Conservation (phyloP, 1,140 invertebrate genomes). For the Drosophila equinoxialis region DNA sequence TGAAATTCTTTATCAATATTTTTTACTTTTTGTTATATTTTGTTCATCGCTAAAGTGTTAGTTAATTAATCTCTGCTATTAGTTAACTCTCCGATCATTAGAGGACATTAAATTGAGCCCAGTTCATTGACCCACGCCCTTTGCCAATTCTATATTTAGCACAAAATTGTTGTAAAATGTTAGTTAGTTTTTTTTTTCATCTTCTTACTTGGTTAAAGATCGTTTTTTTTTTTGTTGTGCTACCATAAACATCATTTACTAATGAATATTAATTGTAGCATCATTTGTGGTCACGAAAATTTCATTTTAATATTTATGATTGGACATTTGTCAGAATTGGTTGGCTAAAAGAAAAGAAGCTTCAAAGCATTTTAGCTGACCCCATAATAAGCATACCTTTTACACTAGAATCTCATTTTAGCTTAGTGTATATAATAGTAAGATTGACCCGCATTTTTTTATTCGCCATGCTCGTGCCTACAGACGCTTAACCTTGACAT, state of each 20-base stretch:
- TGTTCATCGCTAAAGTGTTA: too few relatives aligned
- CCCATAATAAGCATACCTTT: neutral
- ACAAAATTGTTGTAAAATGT: neutral
- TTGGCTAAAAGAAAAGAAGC: slow-evolving; percentile 1
- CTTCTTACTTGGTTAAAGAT: slow-evolving; percentile 27
- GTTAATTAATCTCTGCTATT: too few relatives aligned
- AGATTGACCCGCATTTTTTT: slow-evolving; percentile 67
- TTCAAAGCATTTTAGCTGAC: slow-evolving; percentile 1
- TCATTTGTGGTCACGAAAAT: slow-evolving; percentile 59
- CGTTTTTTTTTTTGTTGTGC: neutral
- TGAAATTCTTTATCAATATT: too few relatives aligned
- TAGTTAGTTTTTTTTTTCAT: neutral
- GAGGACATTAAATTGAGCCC: neutral
- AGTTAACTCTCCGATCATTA: too few relatives aligned
- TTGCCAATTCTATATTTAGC: neutral
- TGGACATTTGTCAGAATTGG: slow-evolving; percentile 54
- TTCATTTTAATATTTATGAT: slow-evolving; percentile 65
- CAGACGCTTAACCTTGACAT: slow-evolving; percentile 74
- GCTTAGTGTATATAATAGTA: neutral
- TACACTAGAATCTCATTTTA: slow-evolving; percentile 7
- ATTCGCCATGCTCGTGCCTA: slow-evolving; percentile 61
- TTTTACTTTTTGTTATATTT: too few relatives aligned
- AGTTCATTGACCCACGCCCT: neutral
- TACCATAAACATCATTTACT: slow-evolving; percentile 42
- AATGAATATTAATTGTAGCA: slow-evolving; percentile 70